Conservation (phyloP, 2,888 invertebrate species). For the Diabrotica balteata region DNA sequence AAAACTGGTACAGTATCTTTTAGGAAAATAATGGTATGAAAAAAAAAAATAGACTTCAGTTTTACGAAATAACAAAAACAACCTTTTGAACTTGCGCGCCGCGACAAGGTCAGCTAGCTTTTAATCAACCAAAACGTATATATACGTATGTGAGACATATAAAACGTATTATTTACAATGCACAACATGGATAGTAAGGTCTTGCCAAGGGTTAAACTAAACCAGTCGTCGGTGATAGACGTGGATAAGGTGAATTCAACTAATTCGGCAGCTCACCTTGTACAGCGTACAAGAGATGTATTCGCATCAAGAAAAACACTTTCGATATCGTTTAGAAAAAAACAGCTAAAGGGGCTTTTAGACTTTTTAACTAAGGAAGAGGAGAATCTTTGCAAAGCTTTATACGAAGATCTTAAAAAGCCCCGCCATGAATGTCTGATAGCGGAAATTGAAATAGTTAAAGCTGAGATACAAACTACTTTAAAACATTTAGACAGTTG, state of each 20-base stretch:
- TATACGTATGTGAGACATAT: no score
- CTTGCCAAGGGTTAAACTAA: no score
- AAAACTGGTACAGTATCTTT: no score
- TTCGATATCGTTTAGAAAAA: slow-evolving; percentile 77
- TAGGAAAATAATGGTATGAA: no score
- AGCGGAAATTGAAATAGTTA: slow-evolving; percentile 77
- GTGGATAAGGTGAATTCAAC: not conserved
- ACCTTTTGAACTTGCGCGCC: no score
- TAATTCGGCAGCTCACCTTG: slow-evolving; percentile 30
- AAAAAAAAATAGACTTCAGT: no score
- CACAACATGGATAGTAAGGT: no score
- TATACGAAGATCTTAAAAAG: slow-evolving; percentile 72
- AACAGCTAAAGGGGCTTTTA: slow-evolving; percentile 55
- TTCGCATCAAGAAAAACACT: slow-evolving; percentile 82
- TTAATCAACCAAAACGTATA: no score
- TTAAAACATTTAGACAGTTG: slow-evolving; percentile 79
- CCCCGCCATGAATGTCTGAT: slow-evolving; percentile 78
- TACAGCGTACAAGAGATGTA: slow-evolving; percentile 63
- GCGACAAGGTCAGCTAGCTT: no score
- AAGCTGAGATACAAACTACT: slow-evolving; percentile 74
- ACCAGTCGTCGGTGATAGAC: no score
- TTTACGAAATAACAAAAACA: no score
- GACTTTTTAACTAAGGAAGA: slow-evolving; percentile 71
- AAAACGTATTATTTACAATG: no score
- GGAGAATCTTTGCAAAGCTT: slow-evolving; percentile 75